Evolutionary conservation across 2,113 vertebrate genomes (phyloP).

Genomic region (Casuarius casuarius): DNA sequence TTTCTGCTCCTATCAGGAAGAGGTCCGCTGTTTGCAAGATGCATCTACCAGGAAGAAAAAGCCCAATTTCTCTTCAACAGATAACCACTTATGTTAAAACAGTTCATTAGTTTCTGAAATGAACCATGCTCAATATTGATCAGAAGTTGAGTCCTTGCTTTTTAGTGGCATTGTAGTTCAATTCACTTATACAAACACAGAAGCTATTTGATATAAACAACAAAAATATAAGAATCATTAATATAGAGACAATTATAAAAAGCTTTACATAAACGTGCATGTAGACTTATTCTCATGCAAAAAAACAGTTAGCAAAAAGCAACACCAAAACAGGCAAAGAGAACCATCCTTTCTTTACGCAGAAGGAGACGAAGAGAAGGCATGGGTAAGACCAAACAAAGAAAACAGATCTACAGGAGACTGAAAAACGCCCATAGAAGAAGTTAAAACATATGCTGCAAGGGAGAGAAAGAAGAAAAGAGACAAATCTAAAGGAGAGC

Average conservation of each 20-base stretch:
- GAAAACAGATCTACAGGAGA: background rate
- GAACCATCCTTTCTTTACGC: background rate
- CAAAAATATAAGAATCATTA: background rate
- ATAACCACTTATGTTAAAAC: background rate
- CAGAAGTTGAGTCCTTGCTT: background rate
- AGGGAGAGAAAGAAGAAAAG: background rate
- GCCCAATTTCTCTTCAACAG: background rate
- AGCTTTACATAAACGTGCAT: fast-evolving
- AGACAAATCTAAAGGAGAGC: background rate
- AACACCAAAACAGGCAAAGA: background rate
- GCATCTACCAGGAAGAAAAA: background rate
- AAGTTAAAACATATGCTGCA: background rate
- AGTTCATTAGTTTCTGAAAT: background rate
- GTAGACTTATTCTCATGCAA: background rate
- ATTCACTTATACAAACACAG: background rate
- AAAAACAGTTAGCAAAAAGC: background rate
- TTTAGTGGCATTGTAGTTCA: background rate
- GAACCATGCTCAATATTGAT: background rate
- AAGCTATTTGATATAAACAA: background rate
- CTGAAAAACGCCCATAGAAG: background rate
- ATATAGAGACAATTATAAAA: background rate
- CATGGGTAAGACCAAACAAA: background rate
- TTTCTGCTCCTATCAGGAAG: background rate
- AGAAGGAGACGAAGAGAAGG: background rate
- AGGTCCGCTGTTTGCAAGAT: background rate